phyloP scores from a whole-genome alignment of 1,140 invertebrate species.

The Bombus breviceps region DNA sequence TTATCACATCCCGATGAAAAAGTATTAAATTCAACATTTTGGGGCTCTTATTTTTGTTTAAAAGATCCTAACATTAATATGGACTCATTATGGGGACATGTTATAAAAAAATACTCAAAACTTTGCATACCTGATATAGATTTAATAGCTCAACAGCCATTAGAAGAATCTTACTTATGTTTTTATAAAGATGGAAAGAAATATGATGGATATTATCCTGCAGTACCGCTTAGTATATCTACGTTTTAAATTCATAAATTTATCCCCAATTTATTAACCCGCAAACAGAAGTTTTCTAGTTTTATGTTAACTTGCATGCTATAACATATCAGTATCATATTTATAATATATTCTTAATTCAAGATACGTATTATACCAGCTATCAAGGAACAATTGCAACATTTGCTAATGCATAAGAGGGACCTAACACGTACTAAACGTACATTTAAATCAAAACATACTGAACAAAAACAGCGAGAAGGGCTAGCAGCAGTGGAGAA shows the following conservation, averaged over 20 bases:
- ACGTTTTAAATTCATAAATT: conserved; percentile 19
- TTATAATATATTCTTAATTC: conserved; percentile 65
- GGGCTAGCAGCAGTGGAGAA: conserved; percentile 69
- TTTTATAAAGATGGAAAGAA: conserved; percentile 72
- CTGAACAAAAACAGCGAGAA: conserved; percentile 66
- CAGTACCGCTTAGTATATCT: conserved; percentile 72
- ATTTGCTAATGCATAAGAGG: conserved; percentile 42
- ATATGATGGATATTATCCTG: conserved; percentile 79
- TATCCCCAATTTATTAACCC: background rate
- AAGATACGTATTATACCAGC: conserved; percentile 80
- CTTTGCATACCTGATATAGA: conserved; percentile 88
- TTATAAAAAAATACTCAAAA: conserved; percentile 87
- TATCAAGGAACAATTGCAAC: conserved; percentile 76
- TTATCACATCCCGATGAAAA: conserved; percentile 82
- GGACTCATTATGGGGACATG: conserved; percentile 86
- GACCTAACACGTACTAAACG: conserved; percentile 36
- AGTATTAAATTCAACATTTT: conserved; percentile 85
- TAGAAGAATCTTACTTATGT: conserved; percentile 75
- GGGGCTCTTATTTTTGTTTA: conserved; percentile 88
- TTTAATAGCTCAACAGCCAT: conserved; percentile 79
- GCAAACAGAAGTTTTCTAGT: background rate
- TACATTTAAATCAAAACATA: conserved; percentile 74
- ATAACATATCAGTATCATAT: background rate
- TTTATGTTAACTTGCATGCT: background rate
- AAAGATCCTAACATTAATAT: conserved; percentile 71